phyloP scores from a whole-genome alignment of 2,113 vertebrate genomes.

The Gymnobelideus leadbeateri region DNA sequence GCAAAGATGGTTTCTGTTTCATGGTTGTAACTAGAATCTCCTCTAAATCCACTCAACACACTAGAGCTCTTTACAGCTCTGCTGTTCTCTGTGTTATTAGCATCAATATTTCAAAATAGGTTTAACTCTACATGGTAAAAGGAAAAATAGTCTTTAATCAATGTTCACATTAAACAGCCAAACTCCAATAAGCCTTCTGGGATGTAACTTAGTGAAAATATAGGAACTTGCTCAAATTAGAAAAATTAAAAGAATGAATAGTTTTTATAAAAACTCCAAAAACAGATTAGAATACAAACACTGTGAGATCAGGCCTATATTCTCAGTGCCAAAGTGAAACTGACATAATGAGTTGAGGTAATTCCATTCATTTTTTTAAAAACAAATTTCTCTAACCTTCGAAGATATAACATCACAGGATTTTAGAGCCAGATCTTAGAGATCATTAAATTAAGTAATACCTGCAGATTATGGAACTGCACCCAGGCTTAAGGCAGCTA shows the following conservation, averaged over 20 bases:
- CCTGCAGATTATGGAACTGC: background rate
- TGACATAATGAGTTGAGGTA: background rate
- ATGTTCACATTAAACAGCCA: background rate
- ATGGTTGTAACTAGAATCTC: slow-evolving; percentile 96
- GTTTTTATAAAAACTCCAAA: no score
- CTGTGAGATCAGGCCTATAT: background rate
- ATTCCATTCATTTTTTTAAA: slow-evolving; percentile 8
- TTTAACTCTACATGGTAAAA: slow-evolving; percentile 89
- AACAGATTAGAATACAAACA: background rate
- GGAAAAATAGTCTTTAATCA: background rate
- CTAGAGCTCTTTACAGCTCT: slow-evolving; percentile 93
- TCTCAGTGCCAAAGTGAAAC: background rate
- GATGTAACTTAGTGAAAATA: background rate
- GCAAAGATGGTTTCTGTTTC: slow-evolving; percentile 99
- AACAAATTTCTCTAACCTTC: no score
- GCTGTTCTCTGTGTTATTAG: slow-evolving; percentile 92
- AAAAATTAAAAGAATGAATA: background rate
- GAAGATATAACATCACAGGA: background rate
- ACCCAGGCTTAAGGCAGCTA: background rate
- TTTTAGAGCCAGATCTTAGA: background rate
- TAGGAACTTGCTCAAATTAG: background rate
- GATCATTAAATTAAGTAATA: background rate
- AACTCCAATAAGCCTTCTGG: background rate
- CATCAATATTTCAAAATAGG: slow-evolving; percentile 95
- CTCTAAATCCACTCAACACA: slow-evolving; percentile 94